Percentiles rank a stretch among this genome's conserved stretches.
phyloP scores from a whole-genome alignment of 2,797 vertebrate species.

The Microctenopoma lineatum region DNA sequence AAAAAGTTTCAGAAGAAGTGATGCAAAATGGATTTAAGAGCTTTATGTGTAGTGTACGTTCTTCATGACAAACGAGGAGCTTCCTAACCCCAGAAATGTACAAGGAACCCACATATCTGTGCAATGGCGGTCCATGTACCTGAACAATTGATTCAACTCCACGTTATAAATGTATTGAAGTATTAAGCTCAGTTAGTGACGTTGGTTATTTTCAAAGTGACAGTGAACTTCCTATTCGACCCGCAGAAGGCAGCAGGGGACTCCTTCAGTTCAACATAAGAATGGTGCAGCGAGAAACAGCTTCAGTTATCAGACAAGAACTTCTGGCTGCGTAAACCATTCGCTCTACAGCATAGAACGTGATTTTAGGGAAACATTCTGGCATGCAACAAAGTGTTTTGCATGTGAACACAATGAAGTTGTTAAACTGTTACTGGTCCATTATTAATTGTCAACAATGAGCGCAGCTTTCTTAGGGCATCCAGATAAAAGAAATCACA shows the following conservation, averaged over 20 bases:
- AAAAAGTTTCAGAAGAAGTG: not conserved
- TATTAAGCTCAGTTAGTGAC: too few relatives aligned
- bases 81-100: too few relatives aligned
- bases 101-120: too few relatives aligned
- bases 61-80: too few relatives aligned
- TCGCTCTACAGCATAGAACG: not conserved
- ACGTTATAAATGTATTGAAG: too few relatives aligned
- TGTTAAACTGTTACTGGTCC: constrained; percentile 35
- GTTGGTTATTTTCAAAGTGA: too few relatives aligned
- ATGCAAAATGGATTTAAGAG: too few relatives aligned
- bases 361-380: constrained; percentile 9
- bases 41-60: too few relatives aligned
- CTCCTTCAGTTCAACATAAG: not conserved
- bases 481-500: constrained; percentile 18
- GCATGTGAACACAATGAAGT: not conserved
- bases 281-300: not conserved
- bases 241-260: too few relatives aligned
- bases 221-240: too few relatives aligned
- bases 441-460: constrained; percentile 45
- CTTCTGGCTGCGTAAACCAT: too few relatives aligned
- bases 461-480: constrained; percentile 13
- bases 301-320: too few relatives aligned
- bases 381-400: not conserved
- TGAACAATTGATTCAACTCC: not conserved
- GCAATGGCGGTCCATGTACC: not conserved